Base-by-base conservation (phyloP, 2,888 invertebrate species). In the Horisme vitalbata region DNA sequence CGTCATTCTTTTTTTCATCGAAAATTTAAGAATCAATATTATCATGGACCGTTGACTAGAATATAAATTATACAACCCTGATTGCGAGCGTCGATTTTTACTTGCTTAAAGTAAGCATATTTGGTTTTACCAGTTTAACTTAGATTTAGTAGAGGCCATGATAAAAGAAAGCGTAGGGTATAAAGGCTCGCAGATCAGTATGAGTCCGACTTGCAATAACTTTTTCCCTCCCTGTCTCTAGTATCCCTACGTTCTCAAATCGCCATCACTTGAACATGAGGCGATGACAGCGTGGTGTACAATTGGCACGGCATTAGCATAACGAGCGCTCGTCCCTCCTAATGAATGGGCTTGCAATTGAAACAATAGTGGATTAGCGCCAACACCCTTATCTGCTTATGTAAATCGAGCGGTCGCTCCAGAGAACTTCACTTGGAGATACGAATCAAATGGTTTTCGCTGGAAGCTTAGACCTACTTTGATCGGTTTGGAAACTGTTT, bases 261-360 rank as follows among this genome's bases (percentile, higher is more conserved):
- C 33, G 48, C 34, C 38, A 34, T 34, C 37, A 20, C 37, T 23
- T 15, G 33, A 59, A 54, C 53, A 55, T 52, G 52, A 57, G 53
- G 50, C 52, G 50, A 57, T 53, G 52, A 53, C 61, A 61, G 59
- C 56, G 55, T 45, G 52, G 54, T 59, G 52, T 59, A 69, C 70
- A 71, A 79, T 75, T 69, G 75, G 65, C 66, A 65, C 66, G 55
- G 65, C 66, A 81, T 83, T 82, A 81, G 68, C 82, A 82, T 83
- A 83, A 83, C 80, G 79, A 79, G 75, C 71, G 26, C 59, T 62
- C 63, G 45, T 47, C 49, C 50, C 63, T 67, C 65, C 71, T 84
- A 82, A 84, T 84, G 80, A 83, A 84, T 79, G 73, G 83, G 68
- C 77, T 71, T 71, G 81, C 80, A 79, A 83, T 82, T 83, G 83